A percentile compares a stretch with the other conserved stretches of the same genome.
Conservation (phyloP, 1,140 invertebrate genomes). For the Homalodisca vitripennis region DNA sequence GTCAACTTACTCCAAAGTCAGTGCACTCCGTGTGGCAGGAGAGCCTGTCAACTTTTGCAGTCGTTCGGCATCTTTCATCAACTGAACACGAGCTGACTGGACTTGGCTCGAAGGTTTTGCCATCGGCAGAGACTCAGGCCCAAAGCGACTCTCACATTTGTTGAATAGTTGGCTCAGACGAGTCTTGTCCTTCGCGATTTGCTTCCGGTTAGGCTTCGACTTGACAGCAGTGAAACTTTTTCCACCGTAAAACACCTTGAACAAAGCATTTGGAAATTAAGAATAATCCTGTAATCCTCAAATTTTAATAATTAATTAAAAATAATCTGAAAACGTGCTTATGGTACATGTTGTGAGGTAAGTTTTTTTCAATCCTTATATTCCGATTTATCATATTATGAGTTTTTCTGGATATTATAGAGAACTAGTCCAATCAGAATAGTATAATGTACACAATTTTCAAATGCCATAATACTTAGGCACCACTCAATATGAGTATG, state of each 20-base stretch:
- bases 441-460: too few relatives aligned
- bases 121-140: neutral
- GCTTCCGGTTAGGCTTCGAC: conserved; percentile 13
- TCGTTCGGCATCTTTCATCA: conserved; percentile 32
- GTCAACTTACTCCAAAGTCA: neutral
- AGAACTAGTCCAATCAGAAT: too few relatives aligned
- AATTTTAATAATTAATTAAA: too few relatives aligned
- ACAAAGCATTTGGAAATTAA: conserved; percentile 6
- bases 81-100: neutral
- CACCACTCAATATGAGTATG: too few relatives aligned
- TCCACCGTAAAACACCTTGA: conserved; percentile 62
- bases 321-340: too few relatives aligned
- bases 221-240: conserved; percentile 58
- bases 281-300: too few relatives aligned
- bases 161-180: neutral
- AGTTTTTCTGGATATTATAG: too few relatives aligned
- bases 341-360: too few relatives aligned
- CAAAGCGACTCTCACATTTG: neutral
- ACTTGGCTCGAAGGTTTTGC: neutral
- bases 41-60: conserved; percentile 25
- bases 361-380: too few relatives aligned
- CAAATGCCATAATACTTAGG: too few relatives aligned
- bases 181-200: conserved; percentile 39
- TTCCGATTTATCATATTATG: too few relatives aligned
- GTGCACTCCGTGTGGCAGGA: neutral